Evolutionary conservation across 2,888 invertebrate species (phyloP).

Genomic region (Dasypolia templi): DNA sequence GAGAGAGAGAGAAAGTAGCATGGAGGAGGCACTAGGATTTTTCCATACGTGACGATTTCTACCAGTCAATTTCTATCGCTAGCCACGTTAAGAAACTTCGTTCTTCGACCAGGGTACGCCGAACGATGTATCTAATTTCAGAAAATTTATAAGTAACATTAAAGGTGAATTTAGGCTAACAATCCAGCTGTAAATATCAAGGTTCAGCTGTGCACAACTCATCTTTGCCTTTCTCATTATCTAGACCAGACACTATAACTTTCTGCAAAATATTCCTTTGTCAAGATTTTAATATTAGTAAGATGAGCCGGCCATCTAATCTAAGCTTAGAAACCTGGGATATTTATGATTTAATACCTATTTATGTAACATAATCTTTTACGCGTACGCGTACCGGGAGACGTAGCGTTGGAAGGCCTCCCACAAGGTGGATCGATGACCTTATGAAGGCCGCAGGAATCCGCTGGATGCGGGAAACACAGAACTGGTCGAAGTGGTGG

Average conservation of each 20-base stretch:
- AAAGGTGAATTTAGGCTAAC: neutral
- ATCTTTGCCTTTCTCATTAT: neutral
- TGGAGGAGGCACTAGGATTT: no score
- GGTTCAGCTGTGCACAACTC: neutral
- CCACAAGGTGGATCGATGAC: no score
- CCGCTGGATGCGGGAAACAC: no score
- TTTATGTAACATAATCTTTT: neutral
- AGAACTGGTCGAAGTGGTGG: no score
- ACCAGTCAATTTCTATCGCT: no score
- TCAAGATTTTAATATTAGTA: conserved; percentile 1
- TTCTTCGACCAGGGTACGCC: neutral
- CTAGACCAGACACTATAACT: neutral
- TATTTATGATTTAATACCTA: neutral
- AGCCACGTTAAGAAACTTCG: no score
- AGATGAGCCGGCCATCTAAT: neutral
- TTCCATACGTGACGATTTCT: no score
- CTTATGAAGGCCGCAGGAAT: no score
- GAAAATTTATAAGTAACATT: no score
- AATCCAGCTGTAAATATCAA: neutral
- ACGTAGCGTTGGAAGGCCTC: no score
- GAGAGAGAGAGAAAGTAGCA: no score
- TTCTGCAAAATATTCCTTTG: conserved; percentile 1
- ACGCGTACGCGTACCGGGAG: no score
- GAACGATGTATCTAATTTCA: neutral
- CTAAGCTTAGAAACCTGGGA: neutral